These are phyloP conservation scores for Pygoscelis adeliae DNA, from an alignment of 2,113 vertebrate species.

Conservation along the genomic window DNA sequence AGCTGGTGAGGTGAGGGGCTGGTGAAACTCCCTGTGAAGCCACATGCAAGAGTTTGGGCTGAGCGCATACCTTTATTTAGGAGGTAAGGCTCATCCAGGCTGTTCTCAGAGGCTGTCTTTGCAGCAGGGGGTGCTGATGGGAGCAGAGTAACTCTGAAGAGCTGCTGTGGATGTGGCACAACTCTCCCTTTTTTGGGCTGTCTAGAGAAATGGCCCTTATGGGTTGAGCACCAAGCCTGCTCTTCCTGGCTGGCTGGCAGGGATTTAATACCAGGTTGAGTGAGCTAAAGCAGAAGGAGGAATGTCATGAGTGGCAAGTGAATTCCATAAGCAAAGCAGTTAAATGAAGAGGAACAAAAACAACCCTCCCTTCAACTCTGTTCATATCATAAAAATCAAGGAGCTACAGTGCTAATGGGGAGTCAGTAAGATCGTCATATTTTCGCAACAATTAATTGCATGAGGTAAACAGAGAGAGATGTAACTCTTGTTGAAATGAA, in stretches of 20 bases:
- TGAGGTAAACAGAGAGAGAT: background rate
- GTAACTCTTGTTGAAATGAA: background rate
- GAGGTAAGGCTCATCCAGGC: background rate
- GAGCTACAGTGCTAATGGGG: background rate
- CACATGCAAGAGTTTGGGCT: background rate
- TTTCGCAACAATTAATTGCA: background rate
- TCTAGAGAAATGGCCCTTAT: background rate
- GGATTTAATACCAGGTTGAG: background rate
- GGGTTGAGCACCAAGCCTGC: background rate
- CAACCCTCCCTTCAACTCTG: background rate
- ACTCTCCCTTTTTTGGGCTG: background rate
- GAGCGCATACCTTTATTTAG: rapidly evolving
- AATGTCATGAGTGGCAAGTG: background rate
- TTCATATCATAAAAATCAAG: background rate
- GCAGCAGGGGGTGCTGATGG: background rate
- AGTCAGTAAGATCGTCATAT: background rate
- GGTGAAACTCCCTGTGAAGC: background rate
- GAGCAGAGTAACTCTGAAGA: background rate
- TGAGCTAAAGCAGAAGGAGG: background rate
- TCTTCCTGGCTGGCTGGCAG: background rate
- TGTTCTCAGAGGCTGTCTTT: background rate
- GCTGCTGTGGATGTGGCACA: background rate
- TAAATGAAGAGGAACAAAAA: background rate
- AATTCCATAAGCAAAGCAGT: background rate
- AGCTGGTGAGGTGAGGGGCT: background rate